phyloP scores from a whole-genome alignment of 2,888 invertebrate species.

The Melipona beecheii region DNA sequence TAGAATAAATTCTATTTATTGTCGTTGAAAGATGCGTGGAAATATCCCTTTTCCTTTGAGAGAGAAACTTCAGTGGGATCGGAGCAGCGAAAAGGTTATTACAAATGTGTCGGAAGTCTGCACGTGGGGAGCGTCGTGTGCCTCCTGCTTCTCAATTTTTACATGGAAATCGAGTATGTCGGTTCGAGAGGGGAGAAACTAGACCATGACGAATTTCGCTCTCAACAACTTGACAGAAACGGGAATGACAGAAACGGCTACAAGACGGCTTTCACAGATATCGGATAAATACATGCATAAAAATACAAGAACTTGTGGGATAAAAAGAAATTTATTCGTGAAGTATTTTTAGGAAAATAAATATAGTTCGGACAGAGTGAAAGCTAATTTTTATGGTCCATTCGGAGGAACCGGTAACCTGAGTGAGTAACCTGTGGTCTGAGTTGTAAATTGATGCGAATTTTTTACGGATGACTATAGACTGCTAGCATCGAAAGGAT shows the following conservation, averaged over 20 bases:
- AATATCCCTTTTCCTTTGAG: conserved; percentile 11
- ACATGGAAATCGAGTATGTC: conserved; percentile 67
- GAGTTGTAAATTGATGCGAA: too few relatives aligned
- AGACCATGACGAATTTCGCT: conserved; percentile 60
- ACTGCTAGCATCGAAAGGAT: too few relatives aligned
- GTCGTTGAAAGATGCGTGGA: not conserved
- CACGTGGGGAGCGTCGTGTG: conserved; percentile 19
- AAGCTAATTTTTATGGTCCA: too few relatives aligned
- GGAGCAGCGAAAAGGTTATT: conserved; percentile 58
- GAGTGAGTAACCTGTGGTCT: too few relatives aligned
- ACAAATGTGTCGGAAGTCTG: conserved; percentile 56
- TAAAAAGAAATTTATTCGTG: conserved; percentile 35
- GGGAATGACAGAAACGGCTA: conserved; percentile 39
- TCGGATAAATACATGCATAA: not conserved
- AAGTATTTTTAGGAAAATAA: not conserved
- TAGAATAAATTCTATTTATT: not conserved
- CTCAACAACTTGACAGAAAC: conserved; percentile 45
- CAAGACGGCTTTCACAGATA: conserved; percentile 40
- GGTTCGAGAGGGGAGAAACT: conserved; percentile 42
- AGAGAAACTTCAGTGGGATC: conserved; percentile 12
- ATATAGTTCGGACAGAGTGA: too few relatives aligned
- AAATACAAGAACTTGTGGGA: conserved; percentile 26
- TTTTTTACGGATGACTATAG: too few relatives aligned
- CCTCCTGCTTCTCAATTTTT: conserved; percentile 61
- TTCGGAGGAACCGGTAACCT: too few relatives aligned